phyloP scores from a whole-genome alignment of 30 jellyfish, hydroid and myxozoan species.

The Hydractinia echinata region DNA sequence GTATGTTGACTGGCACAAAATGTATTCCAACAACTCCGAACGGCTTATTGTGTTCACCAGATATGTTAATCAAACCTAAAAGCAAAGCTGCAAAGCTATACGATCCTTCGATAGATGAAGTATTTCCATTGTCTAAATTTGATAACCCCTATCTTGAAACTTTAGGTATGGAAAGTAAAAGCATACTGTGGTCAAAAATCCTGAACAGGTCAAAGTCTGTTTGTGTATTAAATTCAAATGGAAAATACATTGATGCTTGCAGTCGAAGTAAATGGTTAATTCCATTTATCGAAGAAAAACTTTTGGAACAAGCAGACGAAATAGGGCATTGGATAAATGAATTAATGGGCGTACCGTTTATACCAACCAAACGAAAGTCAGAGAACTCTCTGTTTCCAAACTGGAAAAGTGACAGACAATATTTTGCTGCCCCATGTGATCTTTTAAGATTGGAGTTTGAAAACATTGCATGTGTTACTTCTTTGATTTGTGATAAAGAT shows the following conservation, averaged over 20 bases:
- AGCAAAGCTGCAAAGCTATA: too few species aligned
- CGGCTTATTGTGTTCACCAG: not conserved
- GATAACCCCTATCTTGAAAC: not conserved
- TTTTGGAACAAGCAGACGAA: too few species aligned
- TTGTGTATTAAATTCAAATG: not conserved
- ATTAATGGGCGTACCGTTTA: not conserved
- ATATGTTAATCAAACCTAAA: not conserved
- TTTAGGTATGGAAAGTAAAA: not conserved
- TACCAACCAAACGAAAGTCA: conserved; percentile 8
- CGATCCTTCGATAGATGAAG: too few species aligned
- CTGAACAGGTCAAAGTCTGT: conserved; percentile 46
- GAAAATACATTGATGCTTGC: not conserved
- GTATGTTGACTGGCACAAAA: too few species aligned
- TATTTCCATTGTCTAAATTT: too few species aligned
- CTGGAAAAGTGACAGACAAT: not conserved
- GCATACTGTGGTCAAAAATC: conserved; percentile 34
- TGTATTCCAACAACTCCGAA: conserved; percentile 18
- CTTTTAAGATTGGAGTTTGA: not conserved
- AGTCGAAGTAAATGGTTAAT: conserved; percentile 3
- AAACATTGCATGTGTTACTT: conserved; percentile 8
- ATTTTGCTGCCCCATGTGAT: conserved; percentile 27
- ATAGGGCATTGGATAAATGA: not conserved
- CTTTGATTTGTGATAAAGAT: not conserved
- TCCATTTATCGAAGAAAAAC: not conserved
- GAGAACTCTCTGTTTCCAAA: not conserved